A percentile compares a stretch with the other conserved stretches of the same genome.
Conservation (phyloP, 1,140 invertebrate species). For the Pectinophora gossypiella region DNA sequence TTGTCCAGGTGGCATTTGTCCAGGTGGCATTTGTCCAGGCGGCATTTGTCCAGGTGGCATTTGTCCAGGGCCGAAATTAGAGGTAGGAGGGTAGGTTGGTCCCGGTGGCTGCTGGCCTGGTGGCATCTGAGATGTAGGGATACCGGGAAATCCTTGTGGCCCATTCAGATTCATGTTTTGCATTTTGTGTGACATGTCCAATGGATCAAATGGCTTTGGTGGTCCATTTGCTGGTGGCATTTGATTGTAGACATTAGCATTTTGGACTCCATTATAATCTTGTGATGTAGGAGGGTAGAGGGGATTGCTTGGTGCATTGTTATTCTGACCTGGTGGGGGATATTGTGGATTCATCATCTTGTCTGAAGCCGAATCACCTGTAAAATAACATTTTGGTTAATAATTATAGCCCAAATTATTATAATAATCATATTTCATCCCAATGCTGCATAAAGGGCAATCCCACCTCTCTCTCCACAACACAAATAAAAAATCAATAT, state of each 20-base stretch:
- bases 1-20: slow-evolving; percentile 36
- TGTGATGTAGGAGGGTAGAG: slow-evolving; percentile 46
- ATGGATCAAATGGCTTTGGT: slow-evolving; percentile 36
- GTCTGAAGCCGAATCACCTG: slow-evolving; percentile 40
- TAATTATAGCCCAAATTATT: too few species aligned
- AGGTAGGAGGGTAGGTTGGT: slow-evolving; percentile 35
- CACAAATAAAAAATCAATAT: slow-evolving; percentile 22
- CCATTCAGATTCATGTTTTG: slow-evolving; percentile 63
- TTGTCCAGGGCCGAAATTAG: slow-evolving; percentile 37
- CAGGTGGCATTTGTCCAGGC: slow-evolving; percentile 31
- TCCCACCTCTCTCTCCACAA: too few species aligned
- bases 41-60: slow-evolving; percentile 42
- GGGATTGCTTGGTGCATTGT: slow-evolving; percentile 59
- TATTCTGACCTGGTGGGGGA: slow-evolving; percentile 64
- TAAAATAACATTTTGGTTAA: too few species aligned
- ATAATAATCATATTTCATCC: too few species aligned
- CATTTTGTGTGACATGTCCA: slow-evolving; percentile 66
- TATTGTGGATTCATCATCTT: slow-evolving; percentile 70
- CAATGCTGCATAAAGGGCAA: too few species aligned
- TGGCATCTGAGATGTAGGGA: slow-evolving; percentile 52
- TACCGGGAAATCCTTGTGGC: slow-evolving; percentile 34
- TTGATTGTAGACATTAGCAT: slow-evolving; percentile 54
- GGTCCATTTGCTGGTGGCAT: slow-evolving; percentile 44
- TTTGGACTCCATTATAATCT: slow-evolving; percentile 61
- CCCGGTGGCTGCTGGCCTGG: slow-evolving; percentile 58